These are phyloP conservation scores for Tyria jacobaeae DNA, from an alignment of 2,888 invertebrate species.

Conservation along the genomic window DNA sequence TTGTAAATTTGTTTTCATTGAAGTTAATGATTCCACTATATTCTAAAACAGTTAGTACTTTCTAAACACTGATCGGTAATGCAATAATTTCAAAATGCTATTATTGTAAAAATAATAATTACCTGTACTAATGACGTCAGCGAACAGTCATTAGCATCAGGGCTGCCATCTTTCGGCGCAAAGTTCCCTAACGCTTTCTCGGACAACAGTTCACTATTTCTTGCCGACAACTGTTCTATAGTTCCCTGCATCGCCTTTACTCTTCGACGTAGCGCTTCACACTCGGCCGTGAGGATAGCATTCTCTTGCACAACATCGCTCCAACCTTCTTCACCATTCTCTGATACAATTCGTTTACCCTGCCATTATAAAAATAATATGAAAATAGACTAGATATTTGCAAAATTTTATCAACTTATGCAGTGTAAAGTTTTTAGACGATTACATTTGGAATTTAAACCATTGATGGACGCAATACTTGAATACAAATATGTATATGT, in stretches of 20 bases:
- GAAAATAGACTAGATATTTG: no score
- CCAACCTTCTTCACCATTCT: slow-evolving; percentile 94
- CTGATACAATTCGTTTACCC: slow-evolving; percentile 95
- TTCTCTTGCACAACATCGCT: slow-evolving; percentile 99
- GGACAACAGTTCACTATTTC: slow-evolving; percentile 93
- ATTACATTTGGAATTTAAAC: no score
- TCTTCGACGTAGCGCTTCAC: slow-evolving; percentile 94
- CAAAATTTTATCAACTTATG: no score
- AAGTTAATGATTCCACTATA: no score
- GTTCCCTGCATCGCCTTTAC: slow-evolving; percentile 98
- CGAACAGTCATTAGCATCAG: slow-evolving; percentile 76
- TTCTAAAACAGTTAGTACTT: no score
- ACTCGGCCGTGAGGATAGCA: slow-evolving; percentile 95
- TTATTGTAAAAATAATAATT: background rate
- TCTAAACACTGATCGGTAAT: no score
- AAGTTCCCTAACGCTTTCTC: slow-evolving; percentile 91
- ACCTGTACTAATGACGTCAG: slow-evolving; percentile 86
- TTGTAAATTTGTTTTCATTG: no score
- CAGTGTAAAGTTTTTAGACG: no score
- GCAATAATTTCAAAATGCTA: no score
- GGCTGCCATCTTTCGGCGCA: slow-evolving; percentile 79
- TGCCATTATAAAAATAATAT: no score
- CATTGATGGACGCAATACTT: no score
- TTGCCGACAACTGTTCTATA: slow-evolving; percentile 93
- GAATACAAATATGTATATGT: no score